These are phyloP conservation scores for Apotomis betuletana DNA, from an alignment of 2,888 invertebrate genomes.

Conservation along the genomic window DNA sequence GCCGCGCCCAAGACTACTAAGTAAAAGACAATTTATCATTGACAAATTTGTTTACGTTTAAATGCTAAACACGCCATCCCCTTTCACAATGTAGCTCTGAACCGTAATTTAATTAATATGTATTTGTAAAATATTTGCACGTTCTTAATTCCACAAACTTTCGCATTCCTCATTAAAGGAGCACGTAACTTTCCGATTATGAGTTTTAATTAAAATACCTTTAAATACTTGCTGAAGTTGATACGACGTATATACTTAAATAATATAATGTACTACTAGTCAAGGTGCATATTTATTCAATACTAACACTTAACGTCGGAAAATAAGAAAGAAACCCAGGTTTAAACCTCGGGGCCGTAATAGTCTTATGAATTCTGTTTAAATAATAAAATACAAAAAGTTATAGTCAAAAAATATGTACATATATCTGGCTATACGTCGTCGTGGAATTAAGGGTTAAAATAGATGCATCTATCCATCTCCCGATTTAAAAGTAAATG, in stretches of 20 bases:
- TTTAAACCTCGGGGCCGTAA: too few species aligned
- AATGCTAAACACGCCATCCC: conserved; percentile 16
- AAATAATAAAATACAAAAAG: too few species aligned
- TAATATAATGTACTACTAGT: neutral
- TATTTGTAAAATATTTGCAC: conserved; percentile 31
- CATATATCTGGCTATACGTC: too few species aligned
- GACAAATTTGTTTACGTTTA: conserved; percentile 22
- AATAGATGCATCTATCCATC: too few species aligned
- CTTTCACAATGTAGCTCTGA: neutral
- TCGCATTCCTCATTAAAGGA: conserved; percentile 30
- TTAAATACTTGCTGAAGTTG: conserved; percentile 25
- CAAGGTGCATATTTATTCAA: neutral
- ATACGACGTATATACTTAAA: conserved; percentile 13
- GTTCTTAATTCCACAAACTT: conserved; percentile 28
- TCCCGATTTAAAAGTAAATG: too few species aligned
- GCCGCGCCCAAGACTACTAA: conserved; percentile 13
- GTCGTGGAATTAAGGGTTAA: too few species aligned
- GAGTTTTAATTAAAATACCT: conserved; percentile 40
- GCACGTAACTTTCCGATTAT: conserved; percentile 35
- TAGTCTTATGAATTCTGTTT: too few species aligned
- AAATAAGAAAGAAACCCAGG: too few species aligned
- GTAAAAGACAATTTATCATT: conserved; percentile 23
- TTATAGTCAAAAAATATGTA: too few species aligned
- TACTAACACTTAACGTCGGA: too few species aligned
- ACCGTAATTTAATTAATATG: conserved; percentile 21